Evolutionary conservation across 1,140 invertebrate species (phyloP), one percentile per base, ranked within the genome.

Genomic region (Drosophila kanapiae): DNA sequence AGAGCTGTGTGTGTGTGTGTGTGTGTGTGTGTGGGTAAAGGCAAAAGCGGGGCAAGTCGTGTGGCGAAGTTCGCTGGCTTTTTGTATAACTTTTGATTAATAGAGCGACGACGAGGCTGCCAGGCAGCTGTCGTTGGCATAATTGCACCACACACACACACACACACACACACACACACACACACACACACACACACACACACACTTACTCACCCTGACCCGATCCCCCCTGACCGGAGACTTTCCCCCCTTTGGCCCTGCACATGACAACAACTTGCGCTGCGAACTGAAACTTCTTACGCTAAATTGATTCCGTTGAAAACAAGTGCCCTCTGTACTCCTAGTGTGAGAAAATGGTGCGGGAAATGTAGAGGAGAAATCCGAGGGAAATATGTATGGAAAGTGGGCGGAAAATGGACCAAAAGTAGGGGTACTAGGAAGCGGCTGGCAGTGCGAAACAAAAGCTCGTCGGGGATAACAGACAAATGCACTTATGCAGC

Each of bases 41-140:
- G 59, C 31, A 31, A 18, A 10, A 43, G 37, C 31, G 29, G 47
- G 33, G 35, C 43, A 42, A 63, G 67, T 82, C 65, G 71, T 87
- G 79, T 69, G 82, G 79, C 75, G 82, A 82, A 87, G 67, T 87
- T 87, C 84, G 77, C 80, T 87, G 77, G 84, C 84, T 87, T 87
- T 87, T 81, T 84, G 80, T 88, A 88, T 80, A 87, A 87, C 84
- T 88, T 87, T 87, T 87, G 84, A 88, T 88, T 87, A 87, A 87
- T 87, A 87, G 84, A 88, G 77, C 71, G 69, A 68, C 61, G 80
- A 56, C 63, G 63, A 56, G 64, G 45, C 63, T 71, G 75, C 53
- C 64, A 70, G 74, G 75, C 75, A 67, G 82, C 75, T 64, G 78
- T 59, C 67, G 76, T 76, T 70, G 78, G 65, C 84, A 87, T 87